Evolutionary conservation across 2,113 vertebrate genomes (phyloP).

Genomic region (Menidia beryllina): DNA sequence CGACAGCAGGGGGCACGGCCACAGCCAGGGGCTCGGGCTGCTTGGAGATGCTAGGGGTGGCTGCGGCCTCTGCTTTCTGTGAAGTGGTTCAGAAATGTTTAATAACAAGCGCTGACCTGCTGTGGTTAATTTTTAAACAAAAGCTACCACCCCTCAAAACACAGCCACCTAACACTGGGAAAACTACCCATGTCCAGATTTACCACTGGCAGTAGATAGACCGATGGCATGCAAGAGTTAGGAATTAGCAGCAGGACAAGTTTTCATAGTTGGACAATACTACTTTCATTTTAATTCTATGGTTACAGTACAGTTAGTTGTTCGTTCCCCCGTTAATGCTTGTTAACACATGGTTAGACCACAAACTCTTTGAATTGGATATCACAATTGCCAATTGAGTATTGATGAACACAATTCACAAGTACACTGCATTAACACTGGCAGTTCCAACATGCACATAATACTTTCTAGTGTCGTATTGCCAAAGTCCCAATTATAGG

Average conservation of each 20-base stretch:
- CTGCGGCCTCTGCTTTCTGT: constrained; percentile 98
- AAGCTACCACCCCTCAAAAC: constrained; percentile 53
- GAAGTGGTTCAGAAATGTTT: constrained; percentile 97
- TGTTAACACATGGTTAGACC: constrained; percentile 67
- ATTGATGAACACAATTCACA: constrained; percentile 79
- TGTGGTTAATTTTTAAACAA: constrained; percentile 59
- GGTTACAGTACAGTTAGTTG: constrained; percentile 75
- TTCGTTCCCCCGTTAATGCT: constrained; percentile 47
- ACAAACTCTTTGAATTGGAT: constrained; percentile 65
- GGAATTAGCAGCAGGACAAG: constrained; percentile 81
- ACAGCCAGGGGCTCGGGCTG: constrained; percentile 87
- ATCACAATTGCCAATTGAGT: constrained; percentile 68
- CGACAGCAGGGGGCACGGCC: constrained; percentile 88
- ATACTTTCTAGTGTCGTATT: constrained; percentile 75
- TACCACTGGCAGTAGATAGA: constrained; percentile 34
- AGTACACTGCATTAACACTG: constrained; percentile 75
- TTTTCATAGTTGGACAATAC: constrained; percentile 67
- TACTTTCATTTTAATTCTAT: constrained; percentile 82
- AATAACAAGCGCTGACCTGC: constrained; percentile 80
- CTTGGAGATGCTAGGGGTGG: constrained; percentile 89
- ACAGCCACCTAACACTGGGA: constrained; percentile 21
- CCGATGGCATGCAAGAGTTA: constrained; percentile 47
- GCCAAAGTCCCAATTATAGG: constrained; percentile 70
- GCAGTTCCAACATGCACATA: constrained; percentile 80
- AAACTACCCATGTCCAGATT: constrained; percentile 28